Evolutionary conservation across 2,888 invertebrate genomes (phyloP).

Genomic region (Phlogophora meticulosa): DNA sequence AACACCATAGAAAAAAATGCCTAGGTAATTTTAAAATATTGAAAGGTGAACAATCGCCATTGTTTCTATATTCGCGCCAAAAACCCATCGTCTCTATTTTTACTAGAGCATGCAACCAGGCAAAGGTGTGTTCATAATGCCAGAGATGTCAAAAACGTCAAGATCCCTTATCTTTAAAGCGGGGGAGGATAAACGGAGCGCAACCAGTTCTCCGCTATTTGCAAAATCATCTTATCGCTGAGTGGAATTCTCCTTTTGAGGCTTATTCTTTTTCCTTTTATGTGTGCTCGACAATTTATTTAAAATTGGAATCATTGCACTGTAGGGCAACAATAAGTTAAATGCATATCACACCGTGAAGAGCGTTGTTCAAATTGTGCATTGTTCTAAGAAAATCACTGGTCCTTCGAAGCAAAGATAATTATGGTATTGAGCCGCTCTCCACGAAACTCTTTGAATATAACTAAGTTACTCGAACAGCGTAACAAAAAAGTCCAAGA

Average conservation of each 20-base stretch:
- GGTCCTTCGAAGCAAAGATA: not conserved
- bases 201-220: conserved; percentile 70
- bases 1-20: not conserved
- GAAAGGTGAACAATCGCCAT: conserved; percentile 25
- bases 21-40: conserved; percentile 5
- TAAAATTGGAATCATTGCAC: conserved; percentile 30
- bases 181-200: conserved; percentile 73
- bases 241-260: conserved; percentile 52
- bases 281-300: conserved; percentile 30
- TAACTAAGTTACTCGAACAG: not conserved
- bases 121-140: conserved; percentile 62
- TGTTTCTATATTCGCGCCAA: conserved; percentile 44
- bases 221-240: conserved; percentile 69
- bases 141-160: conserved; percentile 71
- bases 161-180: conserved; percentile 73
- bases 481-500: not conserved
- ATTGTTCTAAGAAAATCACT: not conserved
- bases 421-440: not conserved
- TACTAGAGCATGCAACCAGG: conserved; percentile 37
- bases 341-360: not conserved
- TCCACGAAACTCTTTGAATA: not conserved
- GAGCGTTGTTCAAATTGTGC: not conserved
- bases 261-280: conserved; percentile 27
- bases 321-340: not conserved
- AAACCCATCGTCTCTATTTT: conserved; percentile 46